Evolutionary conservation across 1,140 invertebrate genomes (phyloP).

Genomic region (Macrotrachela quadricornifera): DNA sequence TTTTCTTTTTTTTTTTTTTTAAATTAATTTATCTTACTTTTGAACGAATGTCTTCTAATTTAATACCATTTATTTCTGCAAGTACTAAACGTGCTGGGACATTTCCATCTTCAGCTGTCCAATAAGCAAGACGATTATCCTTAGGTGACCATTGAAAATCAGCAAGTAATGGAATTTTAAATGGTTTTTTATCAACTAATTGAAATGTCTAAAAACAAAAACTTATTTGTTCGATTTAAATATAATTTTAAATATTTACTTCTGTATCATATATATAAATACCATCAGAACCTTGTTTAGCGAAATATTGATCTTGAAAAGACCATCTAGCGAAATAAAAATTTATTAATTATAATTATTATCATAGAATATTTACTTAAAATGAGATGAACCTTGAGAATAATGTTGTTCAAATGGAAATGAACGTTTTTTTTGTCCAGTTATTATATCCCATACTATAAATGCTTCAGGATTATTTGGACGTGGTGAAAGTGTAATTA

Average conservation of each 20-base stretch:
- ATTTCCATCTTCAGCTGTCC: constrained; percentile 70
- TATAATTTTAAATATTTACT: too few relatives aligned
- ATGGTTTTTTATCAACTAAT: constrained; percentile 73
- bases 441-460: constrained; percentile 63
- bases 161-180: constrained; percentile 48
- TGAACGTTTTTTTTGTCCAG: constrained; percentile 68
- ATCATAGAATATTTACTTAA: too few relatives aligned
- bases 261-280: constrained; percentile 79
- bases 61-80: constrained; percentile 41
- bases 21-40: not conserved
- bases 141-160: constrained; percentile 95
- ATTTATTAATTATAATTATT: too few relatives aligned
- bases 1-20: not conserved
- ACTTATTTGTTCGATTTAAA: too few relatives aligned
- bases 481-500: constrained; percentile 59
- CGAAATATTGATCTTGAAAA: constrained; percentile 85
- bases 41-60: constrained; percentile 48
- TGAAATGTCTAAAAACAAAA: constrained; percentile 39
- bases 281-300: constrained; percentile 40
- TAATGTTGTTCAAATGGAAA: constrained; percentile 53
- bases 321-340: constrained; percentile 57
- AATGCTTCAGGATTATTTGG: constrained; percentile 36
- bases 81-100: constrained; percentile 38
- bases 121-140: constrained; percentile 83
- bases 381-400: constrained; percentile 40